These are phyloP conservation scores for Mythimna impura DNA, from an alignment of 2,888 invertebrate species.

Conservation along the genomic window DNA sequence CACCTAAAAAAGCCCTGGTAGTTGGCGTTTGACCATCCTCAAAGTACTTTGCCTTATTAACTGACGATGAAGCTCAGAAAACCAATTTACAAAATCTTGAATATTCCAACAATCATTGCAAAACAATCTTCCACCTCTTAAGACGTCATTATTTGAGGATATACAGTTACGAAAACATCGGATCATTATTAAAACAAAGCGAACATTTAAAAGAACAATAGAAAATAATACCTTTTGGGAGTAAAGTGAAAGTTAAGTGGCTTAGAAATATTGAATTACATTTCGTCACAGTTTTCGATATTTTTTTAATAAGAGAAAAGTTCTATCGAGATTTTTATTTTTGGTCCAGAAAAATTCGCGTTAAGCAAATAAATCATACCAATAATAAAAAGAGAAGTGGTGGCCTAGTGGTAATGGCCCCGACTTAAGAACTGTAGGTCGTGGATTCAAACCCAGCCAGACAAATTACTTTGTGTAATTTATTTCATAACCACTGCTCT, in stretches of 20 bases:
- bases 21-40: not conserved
- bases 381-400: no score
- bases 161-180: slow-evolving; percentile 35
- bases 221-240: slow-evolving; percentile 30
- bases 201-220: slow-evolving; percentile 29
- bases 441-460: no score
- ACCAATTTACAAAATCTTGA: no score
- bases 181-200: slow-evolving; percentile 34
- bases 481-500: no score
- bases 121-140: not conserved
- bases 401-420: no score
- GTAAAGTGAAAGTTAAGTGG: slow-evolving; percentile 43
- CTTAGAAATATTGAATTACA: slow-evolving; percentile 35
- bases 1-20: no score
- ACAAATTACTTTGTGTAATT: no score
- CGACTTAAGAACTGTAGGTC: no score
- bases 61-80: not conserved
- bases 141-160: slow-evolving; percentile 35
- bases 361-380: not conserved
- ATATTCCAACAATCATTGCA: not conserved
- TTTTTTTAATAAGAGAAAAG: not conserved
- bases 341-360: not conserved
- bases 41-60: not conserved
- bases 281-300: slow-evolving; percentile 16
- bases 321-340: not conserved